Evolutionary conservation across 1,140 invertebrate species (phyloP), one percentile per base, ranked within the genome.

Genomic region (Drosophila sechellia): DNA sequence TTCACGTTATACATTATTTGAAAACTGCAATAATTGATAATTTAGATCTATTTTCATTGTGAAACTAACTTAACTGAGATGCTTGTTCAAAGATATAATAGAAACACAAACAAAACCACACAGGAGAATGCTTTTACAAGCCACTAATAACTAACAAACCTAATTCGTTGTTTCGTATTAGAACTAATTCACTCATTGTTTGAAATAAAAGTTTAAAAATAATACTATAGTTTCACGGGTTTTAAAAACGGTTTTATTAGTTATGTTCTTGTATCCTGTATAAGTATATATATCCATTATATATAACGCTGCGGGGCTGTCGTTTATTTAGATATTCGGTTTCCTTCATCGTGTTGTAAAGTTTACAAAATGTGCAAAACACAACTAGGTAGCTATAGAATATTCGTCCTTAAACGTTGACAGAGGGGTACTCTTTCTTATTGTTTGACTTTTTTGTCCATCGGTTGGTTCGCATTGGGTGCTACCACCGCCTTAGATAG

Each of bases 321-420:
- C 42, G 52, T 65, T 65, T 63, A 40, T 46, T 59, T 56, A 55
- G 56, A 73, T 77, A 39, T 74, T 64, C 45, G 52, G 45, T 40
- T 75, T 56, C 39, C 11, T 49, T 64, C 53, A 42, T 61, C 20
- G 84, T 86, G 84, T 87, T 87, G 83, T 87, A 87, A 87, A 87
- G 73, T 87, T 83, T 87, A 87, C 84, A 87, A 87, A 87, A 87
- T 87, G 83, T 87, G 83, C 84, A 87, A 87, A 87, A 87, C 83
- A 89, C 83, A 87, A 87, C 84, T 83, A 81, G 61, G 59, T 86
- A 63, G 75, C 79, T 79, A 68, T 68, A 74, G 49, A 76, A 71
- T 71, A 61, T 53, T 55, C 69, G 31, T 69, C 52, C 43, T 61
- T 74, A 59, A 59, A 49, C 45, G 17, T 81, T 63, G 58, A 64